phyloP scores from a whole-genome alignment of 2,888 invertebrate genomes.

The Epicampocera succincta region DNA sequence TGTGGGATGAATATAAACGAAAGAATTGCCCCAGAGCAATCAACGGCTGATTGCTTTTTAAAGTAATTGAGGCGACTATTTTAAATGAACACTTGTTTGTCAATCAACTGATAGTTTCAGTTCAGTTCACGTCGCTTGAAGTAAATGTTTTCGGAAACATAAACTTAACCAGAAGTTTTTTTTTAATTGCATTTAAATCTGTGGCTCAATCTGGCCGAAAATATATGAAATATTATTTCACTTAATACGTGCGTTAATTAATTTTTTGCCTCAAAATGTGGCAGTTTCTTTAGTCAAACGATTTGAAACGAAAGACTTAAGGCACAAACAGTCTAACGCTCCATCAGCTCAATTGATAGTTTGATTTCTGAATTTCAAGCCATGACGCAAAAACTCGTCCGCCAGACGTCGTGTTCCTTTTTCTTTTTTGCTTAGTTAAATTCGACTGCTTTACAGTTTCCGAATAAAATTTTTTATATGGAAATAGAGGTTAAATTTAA shows the following conservation, averaged over 20 bases:
- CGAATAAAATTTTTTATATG: slow-evolving; percentile 6
- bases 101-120: too few species aligned
- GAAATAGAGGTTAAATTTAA: neutral
- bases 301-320: neutral
- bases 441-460: slow-evolving; percentile 30
- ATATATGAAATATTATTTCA: neutral
- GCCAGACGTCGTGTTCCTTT: neutral
- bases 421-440: neutral
- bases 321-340: neutral
- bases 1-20: too few species aligned
- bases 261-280: neutral
- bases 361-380: slow-evolving; percentile 9
- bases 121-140: too few species aligned
- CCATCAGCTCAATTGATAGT: neutral
- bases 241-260: neutral
- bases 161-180: too few species aligned
- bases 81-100: too few species aligned
- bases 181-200: too few species aligned
- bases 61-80: too few species aligned
- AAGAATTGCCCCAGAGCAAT: too few species aligned
- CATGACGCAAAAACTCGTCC: neutral
- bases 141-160: too few species aligned
- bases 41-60: too few species aligned
- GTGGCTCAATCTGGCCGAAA: too few species aligned
- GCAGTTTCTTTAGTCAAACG: neutral